Evolutionary conservation across 2,888 invertebrate genomes (phyloP).

Genomic region (Alsophila aescularia): DNA sequence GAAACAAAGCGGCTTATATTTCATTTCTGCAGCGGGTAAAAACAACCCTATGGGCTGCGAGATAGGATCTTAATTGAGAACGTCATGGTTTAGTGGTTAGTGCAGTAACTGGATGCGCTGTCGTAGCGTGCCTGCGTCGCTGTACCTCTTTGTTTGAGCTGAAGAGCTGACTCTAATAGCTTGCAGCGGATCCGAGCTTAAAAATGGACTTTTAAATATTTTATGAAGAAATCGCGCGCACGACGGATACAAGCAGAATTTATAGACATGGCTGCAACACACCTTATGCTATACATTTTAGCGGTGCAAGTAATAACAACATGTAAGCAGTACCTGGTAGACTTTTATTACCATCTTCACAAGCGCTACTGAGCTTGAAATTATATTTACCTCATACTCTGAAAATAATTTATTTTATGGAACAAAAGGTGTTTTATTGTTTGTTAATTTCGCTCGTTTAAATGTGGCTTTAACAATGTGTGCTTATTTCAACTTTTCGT

Average conservation of each 20-base stretch:
- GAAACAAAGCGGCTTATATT: conserved; percentile 74
- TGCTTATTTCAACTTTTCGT: not conserved
- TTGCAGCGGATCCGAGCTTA: conserved; percentile 79
- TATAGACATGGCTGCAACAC: conserved; percentile 41
- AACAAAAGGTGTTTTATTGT: conserved; percentile 33
- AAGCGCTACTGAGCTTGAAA: conserved; percentile 26
- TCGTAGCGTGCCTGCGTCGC: conserved; percentile 71
- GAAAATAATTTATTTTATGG: conserved; percentile 11
- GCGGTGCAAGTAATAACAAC: conserved; percentile 33
- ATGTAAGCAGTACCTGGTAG: conserved; percentile 3
- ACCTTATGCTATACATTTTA: conserved; percentile 32
- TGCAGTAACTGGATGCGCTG: conserved; percentile 61
- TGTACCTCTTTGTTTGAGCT: conserved; percentile 81
- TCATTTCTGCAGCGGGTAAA: conserved; percentile 51
- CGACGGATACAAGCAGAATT: conserved; percentile 55
- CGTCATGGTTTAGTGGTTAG: conserved; percentile 63
- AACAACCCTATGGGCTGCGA: conserved; percentile 62
- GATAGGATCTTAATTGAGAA: conserved; percentile 78
- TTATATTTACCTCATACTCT: conserved; percentile 24
- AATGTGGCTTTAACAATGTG: conserved; percentile 16
- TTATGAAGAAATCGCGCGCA: conserved; percentile 66
- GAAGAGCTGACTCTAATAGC: conserved; percentile 83
- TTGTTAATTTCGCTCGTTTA: conserved; percentile 18
- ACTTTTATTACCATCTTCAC: conserved; percentile 30
- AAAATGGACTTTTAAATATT: conserved; percentile 82